Base-by-base conservation (phyloP, 2,113 vertebrate species). In the Aramus guarauna region DNA sequence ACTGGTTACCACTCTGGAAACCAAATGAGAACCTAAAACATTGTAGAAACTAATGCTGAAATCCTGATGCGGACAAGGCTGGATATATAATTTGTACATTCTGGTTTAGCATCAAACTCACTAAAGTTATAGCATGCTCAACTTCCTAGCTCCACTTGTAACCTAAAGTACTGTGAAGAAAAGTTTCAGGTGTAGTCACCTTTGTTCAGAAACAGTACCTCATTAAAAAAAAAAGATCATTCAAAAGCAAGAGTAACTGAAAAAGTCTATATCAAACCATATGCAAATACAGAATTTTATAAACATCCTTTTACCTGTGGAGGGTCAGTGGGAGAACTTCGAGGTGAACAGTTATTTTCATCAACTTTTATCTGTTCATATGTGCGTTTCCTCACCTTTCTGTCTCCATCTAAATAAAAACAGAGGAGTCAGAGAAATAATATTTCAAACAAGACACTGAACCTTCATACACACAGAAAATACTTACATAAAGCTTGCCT, bases 401-500 rank as follows among this genome's bases (percentile, higher is more conserved):
- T 99, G 59, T 98, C 98, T 19, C 98, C 98, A 97, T 98, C 98
- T 98, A 95, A 94, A 93, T 32, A 69, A 69, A 91, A 97, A 77
- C 37, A 96, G 36, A 82, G 72, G n/a, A 95, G 80, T 90, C 92
- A 83, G 48, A 5, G 13, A 85, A 95, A 88, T 12, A 88, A 23
- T 39, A 83, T 22, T 91, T 92, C 86, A 86, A 88, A 34, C 22
- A 96, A 19, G 50, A 93, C n/a, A 48, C n/a, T 75, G 88, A 94
- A 76, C 87, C 30, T 64, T 73, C 80, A 80, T 32, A 78, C 15
- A 45, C 16, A 69, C 52, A 73, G 12, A 59, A 72, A 77, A 94
- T 97, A 99, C 99, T 99, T 98, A 99, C 99, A 99, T 15, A 99
- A 96, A 83, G 99, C 99, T 96, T 99, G 98, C 63, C 98, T 99